Evolutionary conservation across 37 sponge, comb jelly and placozoan genomes (phyloP), one percentile per base, ranked within the genome.

Genomic region (Lycopodina hypogea): DNA sequence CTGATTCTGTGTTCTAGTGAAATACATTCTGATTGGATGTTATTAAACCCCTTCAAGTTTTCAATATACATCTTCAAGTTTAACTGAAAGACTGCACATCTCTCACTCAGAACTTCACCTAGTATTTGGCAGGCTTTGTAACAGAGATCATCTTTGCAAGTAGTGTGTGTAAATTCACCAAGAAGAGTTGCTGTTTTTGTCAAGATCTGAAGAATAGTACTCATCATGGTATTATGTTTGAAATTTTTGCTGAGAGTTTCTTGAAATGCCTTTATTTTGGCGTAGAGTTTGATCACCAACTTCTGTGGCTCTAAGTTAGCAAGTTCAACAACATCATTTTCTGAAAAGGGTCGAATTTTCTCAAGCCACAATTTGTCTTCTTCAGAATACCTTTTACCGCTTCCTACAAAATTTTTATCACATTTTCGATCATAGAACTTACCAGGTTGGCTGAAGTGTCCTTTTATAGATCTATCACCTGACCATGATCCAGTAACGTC

Each of bases 41-140:
- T 45, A 45, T 9, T 45, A 4, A 45, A 45, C 9, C 9, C 9
- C 48, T 45, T 45, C 48, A 45, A 45, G 48, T 58, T 58, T 6
- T 23, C 0, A 3, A 84, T 64, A 34, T 72, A 78, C 1, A 40
- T 2, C 23, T 61, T 51, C 40, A 87, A 71, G 28, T 56, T 75
- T 17, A 87, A 40, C 30, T 88, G 88, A 67, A 88, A 88, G 36
- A 35, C 15, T n/a, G 66, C 7, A 51, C 89, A 83, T 52, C 89
- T 66, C 1, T 79, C 80, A 28, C 85, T 89, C 23, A 89, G 33
- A 15, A 67, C 50, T 58, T 89, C 89, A 24, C 79, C 89, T 11
- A 89, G 23, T 23, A 89, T 74, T 35, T 19, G 51, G 52, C 48
- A 68, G 39, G 89, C 84, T 55, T 42, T 24, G 29, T 51, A 59